phyloP scores from a whole-genome alignment of 2,888 invertebrate genomes.

The Andricus curvator region DNA sequence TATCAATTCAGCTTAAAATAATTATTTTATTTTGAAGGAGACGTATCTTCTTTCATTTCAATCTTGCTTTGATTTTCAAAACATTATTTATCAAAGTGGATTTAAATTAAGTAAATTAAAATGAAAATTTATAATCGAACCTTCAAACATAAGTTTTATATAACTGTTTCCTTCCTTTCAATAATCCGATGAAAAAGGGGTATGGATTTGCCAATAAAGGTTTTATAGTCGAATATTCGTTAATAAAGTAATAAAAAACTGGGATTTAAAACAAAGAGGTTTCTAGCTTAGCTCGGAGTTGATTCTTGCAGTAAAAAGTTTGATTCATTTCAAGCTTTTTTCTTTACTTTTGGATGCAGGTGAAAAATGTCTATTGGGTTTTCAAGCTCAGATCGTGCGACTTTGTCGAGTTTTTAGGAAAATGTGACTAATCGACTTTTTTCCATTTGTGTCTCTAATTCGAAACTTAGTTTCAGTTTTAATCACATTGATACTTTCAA shows the following conservation, averaged over 20 bases:
- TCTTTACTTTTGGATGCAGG: background rate
- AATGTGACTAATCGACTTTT: too few species aligned
- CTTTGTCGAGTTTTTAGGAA: too few species aligned
- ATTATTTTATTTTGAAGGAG: background rate
- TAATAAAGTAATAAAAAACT: background rate
- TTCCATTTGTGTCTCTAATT: too few species aligned
- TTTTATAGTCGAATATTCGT: background rate
- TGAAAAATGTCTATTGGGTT: background rate
- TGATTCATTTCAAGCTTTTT: background rate
- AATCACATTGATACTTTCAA: too few species aligned
- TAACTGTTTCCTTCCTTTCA: background rate
- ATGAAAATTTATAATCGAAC: background rate
- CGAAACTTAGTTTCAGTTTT: too few species aligned
- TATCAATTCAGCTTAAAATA: conserved; percentile 1
- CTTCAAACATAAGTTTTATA: background rate
- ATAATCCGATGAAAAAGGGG: background rate
- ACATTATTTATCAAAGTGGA: background rate
- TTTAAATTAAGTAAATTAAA: background rate
- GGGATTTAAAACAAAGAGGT: too few species aligned
- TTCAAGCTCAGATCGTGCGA: background rate
- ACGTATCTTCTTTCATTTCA: background rate
- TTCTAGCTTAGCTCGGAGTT: background rate
- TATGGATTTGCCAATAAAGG: background rate
- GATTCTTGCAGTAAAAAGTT: background rate
- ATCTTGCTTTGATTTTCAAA: background rate